Percentiles rank a stretch among this genome's conserved stretches.
These are phyloP conservation scores for Zaprionus ornatus DNA, from an alignment of 1,140 invertebrate genomes.

Conservation along the genomic window DNA sequence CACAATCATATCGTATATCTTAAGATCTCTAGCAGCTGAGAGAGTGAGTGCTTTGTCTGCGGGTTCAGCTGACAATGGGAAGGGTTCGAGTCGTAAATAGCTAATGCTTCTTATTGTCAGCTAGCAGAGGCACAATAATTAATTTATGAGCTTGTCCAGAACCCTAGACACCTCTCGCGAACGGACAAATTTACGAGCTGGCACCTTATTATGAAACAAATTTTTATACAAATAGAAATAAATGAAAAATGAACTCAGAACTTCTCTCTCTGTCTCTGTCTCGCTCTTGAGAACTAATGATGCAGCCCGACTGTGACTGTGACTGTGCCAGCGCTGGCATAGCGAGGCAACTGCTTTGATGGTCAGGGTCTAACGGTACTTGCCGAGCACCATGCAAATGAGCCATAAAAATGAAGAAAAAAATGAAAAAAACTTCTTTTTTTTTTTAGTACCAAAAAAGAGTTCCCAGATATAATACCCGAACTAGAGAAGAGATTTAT, in stretches of 20 bases:
- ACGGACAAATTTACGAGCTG: constrained; percentile 66
- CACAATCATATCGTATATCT: too few relatives aligned
- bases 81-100: constrained; percentile 32
- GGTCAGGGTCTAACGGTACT: constrained; percentile 59
- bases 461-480: not conserved
- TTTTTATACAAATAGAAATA: constrained; percentile 45
- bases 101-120: constrained; percentile 48
- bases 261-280: not conserved
- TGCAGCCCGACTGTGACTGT: constrained; percentile 46
- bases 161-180: constrained; percentile 6
- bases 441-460: not conserved
- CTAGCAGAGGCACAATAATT: constrained; percentile 71
- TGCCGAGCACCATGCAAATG: constrained; percentile 62
- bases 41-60: constrained; percentile 2
- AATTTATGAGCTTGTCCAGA: constrained; percentile 65
- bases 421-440: not conserved
- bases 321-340: not conserved
- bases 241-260: constrained; percentile 46
- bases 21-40: constrained; percentile 5
- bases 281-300: constrained; percentile 41
- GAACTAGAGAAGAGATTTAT: constrained; percentile 56
- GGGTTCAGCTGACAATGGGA: constrained; percentile 28
- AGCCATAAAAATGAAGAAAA: constrained; percentile 59
- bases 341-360: constrained; percentile 43
- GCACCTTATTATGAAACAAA: constrained; percentile 76